Base-by-base conservation (phyloP, 2,888 invertebrate species). In the Sphaeridia pumilis region DNA sequence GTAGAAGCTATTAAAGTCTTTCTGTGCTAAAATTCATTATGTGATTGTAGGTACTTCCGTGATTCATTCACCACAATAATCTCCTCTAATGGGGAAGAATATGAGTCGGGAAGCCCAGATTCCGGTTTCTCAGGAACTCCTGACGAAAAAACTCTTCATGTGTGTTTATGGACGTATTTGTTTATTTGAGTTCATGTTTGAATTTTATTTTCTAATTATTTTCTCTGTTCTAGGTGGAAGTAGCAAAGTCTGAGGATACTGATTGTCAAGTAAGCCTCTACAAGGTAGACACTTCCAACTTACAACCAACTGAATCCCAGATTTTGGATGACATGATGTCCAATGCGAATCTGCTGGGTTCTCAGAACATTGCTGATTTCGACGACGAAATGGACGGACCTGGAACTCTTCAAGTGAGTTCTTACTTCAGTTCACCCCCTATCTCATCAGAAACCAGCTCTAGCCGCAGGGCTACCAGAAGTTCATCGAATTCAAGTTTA, bases 181-280 rank as follows among this genome's bases (percentile, higher is more conserved):
- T n/a, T n/a, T n/a, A n/a, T n/a, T n/a, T n/a, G n/a, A n/a, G n/a
- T n/a, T n/a, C n/a, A n/a, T n/a, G n/a, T n/a, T n/a, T n/a, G n/a
- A n/a, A n/a, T n/a, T n/a, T n/a, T n/a, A n/a, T n/a, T n/a, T n/a
- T n/a, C n/a, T n/a, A n/a, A n/a, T n/a, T n/a, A n/a, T n/a, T n/a
- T n/a, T n/a, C n/a, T n/a, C n/a, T n/a, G n/a, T n/a, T n/a, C n/a
- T n/a, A n/a, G n/a, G n/a, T n/a, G n/a, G n/a, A n/a, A n/a, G n/a
- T n/a, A n/a, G n/a, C n/a, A n/a, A n/a, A n/a, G n/a, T n/a, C n/a
- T n/a, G n/a, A 7, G 10, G 10, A 20, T 49, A 22, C 5, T 26
- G 34, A 10, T 20, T 41, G 38, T 17, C 47, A 55, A 20, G 38
- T 56, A 12, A 56, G 50, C 41, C 49, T 56, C 4, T 56, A 56